Evolutionary conservation across 2,888 invertebrate species (phyloP), one percentile per base, ranked within the genome.

Genomic region (Rhingia rostrata): DNA sequence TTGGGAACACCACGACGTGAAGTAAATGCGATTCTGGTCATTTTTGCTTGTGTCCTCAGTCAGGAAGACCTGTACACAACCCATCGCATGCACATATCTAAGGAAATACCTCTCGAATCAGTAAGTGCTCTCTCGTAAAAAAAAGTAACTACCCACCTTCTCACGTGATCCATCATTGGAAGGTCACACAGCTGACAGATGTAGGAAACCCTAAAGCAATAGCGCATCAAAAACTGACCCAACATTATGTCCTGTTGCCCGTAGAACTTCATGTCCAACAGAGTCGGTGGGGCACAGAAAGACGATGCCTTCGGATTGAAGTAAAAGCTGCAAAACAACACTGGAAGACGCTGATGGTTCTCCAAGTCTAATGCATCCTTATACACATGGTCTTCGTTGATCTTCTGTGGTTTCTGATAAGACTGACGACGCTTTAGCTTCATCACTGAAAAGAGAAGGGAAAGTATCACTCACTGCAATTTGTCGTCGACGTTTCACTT

Each of bases 171-270:
- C 87, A 96, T 92, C 96, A 98, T 97, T 1, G 97, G 95, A 14
- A 96, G 93, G 78, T 95, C 95, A 90, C 98, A 98, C 7, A 93
- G 93, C 79, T 93, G 93, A 89, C 99, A 99, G 81, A 94, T 94
- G 90, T 97, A 97, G 2, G 95, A 94, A 6, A 94, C 93, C 75
- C 96, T 95, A 90, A 98, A 97, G 91, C 98, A 99, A 90, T 98
- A 98, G 75, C 96, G 94, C 89, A 98, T 97, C 53, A 99, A 93
- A 90, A 99, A 99, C 85, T 96, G 96, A 41, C 99, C 99, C 53
- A 99, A 92, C 0, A 98, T 96, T 87, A 99, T 98, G 91, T 99
- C 99, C 89, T 98, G 97, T 30, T 95, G 94, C 0, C 98, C 98
- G 91, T 99, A 99, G 92, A 98, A 96, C 89, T 97, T 96, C 98